Percentiles rank a stretch among this genome's conserved stretches.
These are phyloP conservation scores for Siniperca chuatsi DNA, from an alignment of 2,113 vertebrate genomes.

Conservation along the genomic window DNA sequence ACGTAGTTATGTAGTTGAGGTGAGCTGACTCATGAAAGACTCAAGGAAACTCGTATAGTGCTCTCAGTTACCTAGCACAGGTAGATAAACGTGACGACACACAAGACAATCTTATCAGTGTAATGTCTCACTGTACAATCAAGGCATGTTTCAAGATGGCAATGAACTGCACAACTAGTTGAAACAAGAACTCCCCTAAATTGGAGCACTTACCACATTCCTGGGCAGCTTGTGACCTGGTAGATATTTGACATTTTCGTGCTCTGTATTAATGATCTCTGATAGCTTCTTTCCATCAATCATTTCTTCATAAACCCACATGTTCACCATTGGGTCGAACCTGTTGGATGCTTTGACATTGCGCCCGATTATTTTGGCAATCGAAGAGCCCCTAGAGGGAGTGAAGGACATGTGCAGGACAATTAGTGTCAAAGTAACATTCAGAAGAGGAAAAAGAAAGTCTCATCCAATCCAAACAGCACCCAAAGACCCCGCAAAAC, in stretches of 20 bases:
- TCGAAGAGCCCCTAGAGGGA: slow-evolving; percentile 85
- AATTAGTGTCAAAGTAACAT: background rate
- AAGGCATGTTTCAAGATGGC: background rate
- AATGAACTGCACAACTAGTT: background rate
- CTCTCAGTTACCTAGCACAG: background rate
- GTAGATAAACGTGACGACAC: background rate
- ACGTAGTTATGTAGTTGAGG: background rate
- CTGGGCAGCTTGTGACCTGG: slow-evolving; percentile 86
- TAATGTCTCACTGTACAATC: background rate
- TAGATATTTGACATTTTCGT: slow-evolving; percentile 90
- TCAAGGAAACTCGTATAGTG: no score
- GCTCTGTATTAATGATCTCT: slow-evolving; percentile 88
- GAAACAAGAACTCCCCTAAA: background rate
- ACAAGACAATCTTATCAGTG: slow-evolving; percentile 1
- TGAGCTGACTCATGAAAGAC: background rate
- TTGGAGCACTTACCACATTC: slow-evolving; percentile 84
- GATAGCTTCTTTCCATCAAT: slow-evolving; percentile 85
- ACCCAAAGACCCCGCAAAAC: background rate
- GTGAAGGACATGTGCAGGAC: background rate
- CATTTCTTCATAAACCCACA: slow-evolving; percentile 91
- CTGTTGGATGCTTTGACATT: slow-evolving; percentile 85
- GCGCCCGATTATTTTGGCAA: slow-evolving; percentile 88
- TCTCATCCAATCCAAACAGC: background rate
- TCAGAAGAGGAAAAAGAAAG: background rate
- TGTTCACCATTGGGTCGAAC: slow-evolving; percentile 87